Conservation (phyloP, 2,113 vertebrate genomes). For the Andinoacara biseriatus region DNA sequence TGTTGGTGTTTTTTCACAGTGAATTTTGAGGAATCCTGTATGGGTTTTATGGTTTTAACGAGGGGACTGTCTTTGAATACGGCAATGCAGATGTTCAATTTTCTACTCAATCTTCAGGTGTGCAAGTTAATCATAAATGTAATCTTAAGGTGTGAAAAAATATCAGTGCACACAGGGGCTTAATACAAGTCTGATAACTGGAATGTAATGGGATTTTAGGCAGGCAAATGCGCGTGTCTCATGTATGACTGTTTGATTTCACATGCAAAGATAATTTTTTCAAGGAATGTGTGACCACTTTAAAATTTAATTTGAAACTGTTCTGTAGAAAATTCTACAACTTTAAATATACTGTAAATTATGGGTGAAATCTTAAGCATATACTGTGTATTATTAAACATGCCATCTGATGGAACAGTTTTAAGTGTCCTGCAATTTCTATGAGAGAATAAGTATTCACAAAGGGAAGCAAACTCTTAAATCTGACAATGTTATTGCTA, state of each 20-base stretch:
- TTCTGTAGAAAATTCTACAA: neutral
- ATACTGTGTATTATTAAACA: slow-evolving; percentile 10
- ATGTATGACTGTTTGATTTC: neutral
- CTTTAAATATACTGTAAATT: neutral
- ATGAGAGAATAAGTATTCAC: neutral
- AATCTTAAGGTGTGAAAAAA: slow-evolving; percentile 11
- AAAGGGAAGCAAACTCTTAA: neutral
- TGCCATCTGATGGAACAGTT: slow-evolving; percentile 29
- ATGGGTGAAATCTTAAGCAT: slow-evolving; percentile 18
- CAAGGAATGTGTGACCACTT: neutral
- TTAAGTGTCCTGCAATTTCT: slow-evolving; percentile 4
- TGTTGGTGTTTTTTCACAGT: neutral
- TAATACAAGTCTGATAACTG: neutral
- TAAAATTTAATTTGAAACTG: neutral
- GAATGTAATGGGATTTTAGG: neutral
- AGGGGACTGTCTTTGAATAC: neutral
- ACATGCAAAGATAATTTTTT: neutral
- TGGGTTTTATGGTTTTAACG: neutral
- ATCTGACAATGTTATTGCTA: neutral
- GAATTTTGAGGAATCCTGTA: slow-evolving; percentile 8
- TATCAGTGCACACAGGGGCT: neutral
- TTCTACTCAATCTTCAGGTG: neutral
- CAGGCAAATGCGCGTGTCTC: neutral
- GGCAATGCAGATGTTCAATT: neutral
- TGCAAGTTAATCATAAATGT: slow-evolving; percentile 7